These are phyloP conservation scores for Invenusta paracnida DNA, from an alignment of 2,888 invertebrate species.

Conservation along the genomic window DNA sequence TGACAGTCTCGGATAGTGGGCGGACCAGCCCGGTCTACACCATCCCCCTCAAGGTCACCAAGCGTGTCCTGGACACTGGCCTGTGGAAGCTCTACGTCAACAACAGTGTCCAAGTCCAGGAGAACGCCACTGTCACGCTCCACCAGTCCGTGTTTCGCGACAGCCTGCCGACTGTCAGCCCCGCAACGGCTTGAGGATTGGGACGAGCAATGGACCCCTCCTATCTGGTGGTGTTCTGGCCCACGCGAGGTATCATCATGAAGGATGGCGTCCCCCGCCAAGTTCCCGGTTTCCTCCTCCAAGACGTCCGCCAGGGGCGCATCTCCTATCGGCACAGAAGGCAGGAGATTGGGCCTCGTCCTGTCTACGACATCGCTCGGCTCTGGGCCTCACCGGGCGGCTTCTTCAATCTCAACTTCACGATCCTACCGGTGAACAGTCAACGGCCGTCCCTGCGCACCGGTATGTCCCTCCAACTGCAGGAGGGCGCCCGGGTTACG, in stretches of 20 bases:
- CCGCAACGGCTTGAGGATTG: too few species aligned
- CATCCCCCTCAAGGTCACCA: background rate
- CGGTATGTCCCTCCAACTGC: background rate
- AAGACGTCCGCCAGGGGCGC: background rate
- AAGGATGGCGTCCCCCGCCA: background rate
- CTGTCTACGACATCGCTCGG: background rate
- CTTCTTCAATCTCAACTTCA: slow-evolving; percentile 33
- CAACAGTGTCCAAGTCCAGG: slow-evolving; percentile 32
- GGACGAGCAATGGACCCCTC: too few species aligned
- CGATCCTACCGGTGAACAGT: slow-evolving; percentile 37
- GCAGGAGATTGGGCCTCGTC: slow-evolving; percentile 33
- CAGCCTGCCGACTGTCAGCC: background rate
- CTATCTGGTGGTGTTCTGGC: background rate
- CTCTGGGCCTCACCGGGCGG: background rate
- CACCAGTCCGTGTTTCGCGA: slow-evolving; percentile 15
- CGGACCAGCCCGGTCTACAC: background rate
- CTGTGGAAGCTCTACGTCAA: slow-evolving; percentile 33
- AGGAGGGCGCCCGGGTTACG: slow-evolving; percentile 4
- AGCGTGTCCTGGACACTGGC: background rate
- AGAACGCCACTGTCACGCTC: slow-evolving; percentile 19
- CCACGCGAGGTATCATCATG: background rate
- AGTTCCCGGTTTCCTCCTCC: background rate
- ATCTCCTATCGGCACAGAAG: slow-evolving; percentile 20
- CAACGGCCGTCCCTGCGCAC: slow-evolving; percentile 4
- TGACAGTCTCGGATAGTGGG: slow-evolving; percentile 17